Conservation (phyloP, 2,888 invertebrate species). For the Hypomecis atomaria region DNA sequence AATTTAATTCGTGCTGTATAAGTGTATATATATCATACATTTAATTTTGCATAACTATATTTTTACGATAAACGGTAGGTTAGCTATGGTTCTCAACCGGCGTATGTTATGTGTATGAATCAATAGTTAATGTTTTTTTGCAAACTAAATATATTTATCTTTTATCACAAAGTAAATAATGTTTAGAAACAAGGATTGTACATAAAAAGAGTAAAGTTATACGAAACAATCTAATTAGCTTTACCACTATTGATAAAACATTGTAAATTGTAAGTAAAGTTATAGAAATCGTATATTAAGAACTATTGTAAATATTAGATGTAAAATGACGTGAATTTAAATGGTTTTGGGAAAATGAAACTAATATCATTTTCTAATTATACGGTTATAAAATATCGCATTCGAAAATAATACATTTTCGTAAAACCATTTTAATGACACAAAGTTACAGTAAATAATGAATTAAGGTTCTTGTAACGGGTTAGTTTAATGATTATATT, state of each 20-base stretch:
- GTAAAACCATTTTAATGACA: constrained; percentile 40
- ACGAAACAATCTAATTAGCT: constrained; percentile 79
- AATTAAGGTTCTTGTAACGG: constrained; percentile 49
- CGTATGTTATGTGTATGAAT: no score
- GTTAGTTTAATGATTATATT: constrained; percentile 53
- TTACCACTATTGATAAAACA: constrained; percentile 62
- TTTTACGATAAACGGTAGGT: no score
- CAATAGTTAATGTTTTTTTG: no score
- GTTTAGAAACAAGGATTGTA: constrained; percentile 48
- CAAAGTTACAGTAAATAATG: constrained; percentile 32
- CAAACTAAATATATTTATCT: constrained; percentile 14
- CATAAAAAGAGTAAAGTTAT: constrained; percentile 72
- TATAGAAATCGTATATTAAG: constrained; percentile 56
- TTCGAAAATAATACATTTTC: constrained; percentile 5
- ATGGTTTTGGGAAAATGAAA: constrained; percentile 24
- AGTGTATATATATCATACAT: no score
- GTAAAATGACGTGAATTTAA: constrained; percentile 9
- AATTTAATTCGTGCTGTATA: no score
- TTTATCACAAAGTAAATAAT: constrained; percentile 32
- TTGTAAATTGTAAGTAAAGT: constrained; percentile 75
- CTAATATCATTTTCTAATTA: constrained; percentile 8
- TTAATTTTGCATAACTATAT: no score
- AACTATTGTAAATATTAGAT: constrained; percentile 69
- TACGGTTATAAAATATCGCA: not conserved
- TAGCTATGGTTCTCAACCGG: no score